phyloP scores from a whole-genome alignment of 2,113 vertebrate genomes.

The Sinocyclocheilus rhinocerous region DNA sequence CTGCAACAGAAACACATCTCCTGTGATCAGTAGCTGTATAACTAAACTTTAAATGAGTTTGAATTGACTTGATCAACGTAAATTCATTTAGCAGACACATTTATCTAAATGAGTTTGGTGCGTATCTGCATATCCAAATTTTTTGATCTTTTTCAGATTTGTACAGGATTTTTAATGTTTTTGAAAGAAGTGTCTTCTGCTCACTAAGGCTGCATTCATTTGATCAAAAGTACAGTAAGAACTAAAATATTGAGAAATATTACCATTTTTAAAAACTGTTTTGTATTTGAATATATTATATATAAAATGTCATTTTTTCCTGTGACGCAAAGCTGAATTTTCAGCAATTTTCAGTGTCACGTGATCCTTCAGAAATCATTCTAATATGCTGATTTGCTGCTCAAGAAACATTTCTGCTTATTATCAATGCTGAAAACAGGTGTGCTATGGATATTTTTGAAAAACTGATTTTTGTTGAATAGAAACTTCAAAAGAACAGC shows the following conservation, averaged over 20 bases:
- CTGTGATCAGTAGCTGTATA: neutral
- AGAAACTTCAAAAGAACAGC: too few relatives aligned
- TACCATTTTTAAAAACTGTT: neutral
- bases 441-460: neutral
- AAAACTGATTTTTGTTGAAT: neutral
- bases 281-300: neutral
- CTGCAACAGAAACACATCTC: slow-evolving; percentile 65
- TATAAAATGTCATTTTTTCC: neutral
- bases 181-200: neutral
- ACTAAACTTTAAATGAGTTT: neutral
- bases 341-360: neutral
- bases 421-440: neutral
- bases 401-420: neutral
- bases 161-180: neutral
- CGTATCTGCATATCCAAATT: neutral
- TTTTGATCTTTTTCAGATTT: neutral
- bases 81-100: neutral
- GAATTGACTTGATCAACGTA: neutral
- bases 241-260: neutral
- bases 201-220: neutral
- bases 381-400: neutral
- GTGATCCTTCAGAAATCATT: neutral
- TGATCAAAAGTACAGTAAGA: neutral
- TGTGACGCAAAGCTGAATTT: neutral
- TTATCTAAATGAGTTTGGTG: neutral